Evolutionary conservation across 2,888 invertebrate species (phyloP).

Genomic region (Ethmia dodecea): DNA sequence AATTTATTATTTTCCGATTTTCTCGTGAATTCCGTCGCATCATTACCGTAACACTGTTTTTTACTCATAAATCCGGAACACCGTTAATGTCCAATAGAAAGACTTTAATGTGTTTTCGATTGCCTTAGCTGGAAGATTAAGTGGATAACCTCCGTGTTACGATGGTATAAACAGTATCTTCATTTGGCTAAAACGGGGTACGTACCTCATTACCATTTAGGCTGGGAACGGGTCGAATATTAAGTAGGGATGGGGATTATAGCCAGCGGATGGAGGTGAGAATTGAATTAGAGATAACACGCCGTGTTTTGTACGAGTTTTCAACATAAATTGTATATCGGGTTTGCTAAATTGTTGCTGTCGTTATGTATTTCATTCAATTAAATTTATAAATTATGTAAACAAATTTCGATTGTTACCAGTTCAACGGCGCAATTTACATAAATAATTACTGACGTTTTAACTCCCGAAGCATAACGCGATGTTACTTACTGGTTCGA

Average conservation of each 20-base stretch:
- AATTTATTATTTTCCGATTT: not conserved
- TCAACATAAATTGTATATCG: conserved; percentile 8
- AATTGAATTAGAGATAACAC: conserved; percentile 39
- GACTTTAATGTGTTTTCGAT: conserved; percentile 50
- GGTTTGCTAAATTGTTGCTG: no score
- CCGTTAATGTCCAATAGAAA: conserved; percentile 44
- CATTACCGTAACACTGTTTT: conserved; percentile 7
- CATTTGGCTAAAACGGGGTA: conserved; percentile 42
- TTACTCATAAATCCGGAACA: conserved; percentile 36
- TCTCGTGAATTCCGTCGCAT: conserved; percentile 1
- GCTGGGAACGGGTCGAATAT: conserved; percentile 42
- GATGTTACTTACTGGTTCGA: no score
- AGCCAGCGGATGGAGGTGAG: conserved; percentile 34
- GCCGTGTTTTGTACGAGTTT: conserved; percentile 8
- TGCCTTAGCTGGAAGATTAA: conserved; percentile 23
- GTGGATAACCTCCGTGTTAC: conserved; percentile 36
- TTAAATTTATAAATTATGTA: no score
- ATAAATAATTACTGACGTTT: no score
- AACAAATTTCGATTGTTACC: no score
- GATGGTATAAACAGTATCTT: conserved; percentile 48
- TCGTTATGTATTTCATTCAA: no score
- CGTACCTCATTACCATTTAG: conserved; percentile 50
- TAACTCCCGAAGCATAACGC: no score
- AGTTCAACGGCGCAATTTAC: no score
- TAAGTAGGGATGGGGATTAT: conserved; percentile 39